A percentile compares a stretch with the other conserved stretches of the same genome.
phyloP scores from a whole-genome alignment of 2,888 invertebrate genomes.

The Cephus runcator region DNA sequence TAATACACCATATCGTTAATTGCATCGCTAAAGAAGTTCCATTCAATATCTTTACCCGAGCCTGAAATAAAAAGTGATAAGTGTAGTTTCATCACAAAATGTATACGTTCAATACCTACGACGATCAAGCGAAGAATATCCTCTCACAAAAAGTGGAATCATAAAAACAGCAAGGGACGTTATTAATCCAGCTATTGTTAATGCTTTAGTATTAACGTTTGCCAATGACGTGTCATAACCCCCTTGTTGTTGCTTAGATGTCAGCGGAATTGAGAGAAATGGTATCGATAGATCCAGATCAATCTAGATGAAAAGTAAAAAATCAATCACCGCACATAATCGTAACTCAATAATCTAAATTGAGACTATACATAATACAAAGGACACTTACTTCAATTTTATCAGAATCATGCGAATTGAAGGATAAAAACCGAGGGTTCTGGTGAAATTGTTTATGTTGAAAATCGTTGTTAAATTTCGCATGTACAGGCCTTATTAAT shows the following conservation, averaged over 20 bases:
- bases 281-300: conserved; percentile 75
- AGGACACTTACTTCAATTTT: conserved; percentile 69
- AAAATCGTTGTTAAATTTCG: not conserved
- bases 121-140: not conserved
- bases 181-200: conserved; percentile 71
- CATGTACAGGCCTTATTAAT: not conserved
- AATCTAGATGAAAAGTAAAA: conserved; percentile 66
- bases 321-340: conserved; percentile 16
- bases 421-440: conserved; percentile 68
- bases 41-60: conserved; percentile 35
- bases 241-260: conserved; percentile 65
- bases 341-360: not conserved
- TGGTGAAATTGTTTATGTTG: conserved; percentile 22
- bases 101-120: not conserved
- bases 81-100: not conserved
- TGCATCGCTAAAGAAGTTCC: conserved; percentile 43
- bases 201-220: conserved; percentile 72
- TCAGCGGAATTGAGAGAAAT: conserved; percentile 75
- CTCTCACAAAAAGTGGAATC: conserved; percentile 64
- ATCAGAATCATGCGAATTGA: conserved; percentile 67
- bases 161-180: conserved; percentile 69
- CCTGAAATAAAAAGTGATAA: conserved; percentile 32
- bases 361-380: conserved; percentile 2
- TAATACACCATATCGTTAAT: conserved; percentile 55
- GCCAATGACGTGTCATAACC: conserved; percentile 65